These are phyloP conservation scores for Microtus richardsoni DNA, from an alignment of 2,113 vertebrate species.

Conservation along the genomic window DNA sequence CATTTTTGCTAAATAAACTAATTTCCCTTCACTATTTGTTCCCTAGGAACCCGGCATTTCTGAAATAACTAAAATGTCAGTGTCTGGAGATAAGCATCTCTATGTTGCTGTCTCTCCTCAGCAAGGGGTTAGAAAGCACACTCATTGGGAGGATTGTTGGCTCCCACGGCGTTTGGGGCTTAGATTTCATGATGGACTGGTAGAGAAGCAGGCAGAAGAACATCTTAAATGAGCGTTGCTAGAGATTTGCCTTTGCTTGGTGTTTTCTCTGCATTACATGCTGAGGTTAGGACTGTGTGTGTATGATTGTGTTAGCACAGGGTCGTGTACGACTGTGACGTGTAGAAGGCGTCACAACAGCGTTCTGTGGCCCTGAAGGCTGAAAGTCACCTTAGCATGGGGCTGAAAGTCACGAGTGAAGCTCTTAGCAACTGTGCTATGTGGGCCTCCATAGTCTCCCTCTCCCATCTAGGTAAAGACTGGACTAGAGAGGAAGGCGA, in stretches of 20 bases:
- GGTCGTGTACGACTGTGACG: not conserved
- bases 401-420: not conserved
- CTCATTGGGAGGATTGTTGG: not conserved
- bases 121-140: not conserved
- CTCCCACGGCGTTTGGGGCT: not conserved
- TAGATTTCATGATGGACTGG: not conserved
- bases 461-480: not conserved
- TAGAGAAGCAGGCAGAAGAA: not conserved
- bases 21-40: slow-evolving; percentile 9
- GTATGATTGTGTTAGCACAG: not conserved
- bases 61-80: slow-evolving; percentile 34
- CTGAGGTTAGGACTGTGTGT: not conserved
- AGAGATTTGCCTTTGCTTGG: not conserved
- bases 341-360: not conserved
- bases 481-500: not conserved
- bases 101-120: slow-evolving; percentile 17
- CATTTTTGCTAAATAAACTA: not conserved
- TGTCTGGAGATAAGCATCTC: not conserved
- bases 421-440: not conserved
- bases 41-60: not conserved
- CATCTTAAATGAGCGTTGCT: not conserved
- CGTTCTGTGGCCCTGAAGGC: not conserved
- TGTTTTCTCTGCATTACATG: not conserved
- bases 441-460: not conserved
- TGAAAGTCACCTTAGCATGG: not conserved